Evolutionary conservation across 2,797 vertebrate species (phyloP), one percentile per base, ranked within the genome.

Genomic region (Sebastes vulpes): DNA sequence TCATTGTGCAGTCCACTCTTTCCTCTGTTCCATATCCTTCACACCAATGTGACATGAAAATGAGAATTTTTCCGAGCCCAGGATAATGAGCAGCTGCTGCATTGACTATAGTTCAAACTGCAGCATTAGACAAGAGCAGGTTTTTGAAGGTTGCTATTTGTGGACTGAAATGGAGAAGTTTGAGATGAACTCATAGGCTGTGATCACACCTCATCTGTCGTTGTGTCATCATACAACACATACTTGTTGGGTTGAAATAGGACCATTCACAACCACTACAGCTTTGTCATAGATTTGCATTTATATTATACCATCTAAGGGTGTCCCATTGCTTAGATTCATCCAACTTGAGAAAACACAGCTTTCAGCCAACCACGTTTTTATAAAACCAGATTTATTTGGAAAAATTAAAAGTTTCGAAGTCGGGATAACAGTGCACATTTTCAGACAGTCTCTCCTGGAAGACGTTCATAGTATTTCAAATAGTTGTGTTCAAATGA

Each of bases 11-110:
- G 85, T 89, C 89, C 84, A 74, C 81, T 74, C 72, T 54, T 50
- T 35, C 50, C 46, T 75, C 80, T 32, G 73, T 12, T 72, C n/a
- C 16, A 12, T 21, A 48, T 58, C 75, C 50, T 74, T 79, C 73
- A 56, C 59, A 71, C 70, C 64, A 60, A 9, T 21, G 65, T 77
- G 79, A 84, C 59, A 48, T 31, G 64, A 79, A 46, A 60, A 72
- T 83, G 32, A 25, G 50, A 35, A 29, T 77, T 70, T 57, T 63
- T 65, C 12, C 1, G 1, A 59, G 48, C 16, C 5, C 0, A 0
- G 42, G 65, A 82, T 85, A 88, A 88, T 75, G 78, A 89, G 84
- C 73, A 67, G 52, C 66, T 11, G 59, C 64, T 64, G 60, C 38
- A 21, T 8, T 6, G 61, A 57, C 59, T 65, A 1, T 64, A 38